Evolutionary conservation across 2,113 vertebrate species (phyloP).

Genomic region (Candoia aspera): DNA sequence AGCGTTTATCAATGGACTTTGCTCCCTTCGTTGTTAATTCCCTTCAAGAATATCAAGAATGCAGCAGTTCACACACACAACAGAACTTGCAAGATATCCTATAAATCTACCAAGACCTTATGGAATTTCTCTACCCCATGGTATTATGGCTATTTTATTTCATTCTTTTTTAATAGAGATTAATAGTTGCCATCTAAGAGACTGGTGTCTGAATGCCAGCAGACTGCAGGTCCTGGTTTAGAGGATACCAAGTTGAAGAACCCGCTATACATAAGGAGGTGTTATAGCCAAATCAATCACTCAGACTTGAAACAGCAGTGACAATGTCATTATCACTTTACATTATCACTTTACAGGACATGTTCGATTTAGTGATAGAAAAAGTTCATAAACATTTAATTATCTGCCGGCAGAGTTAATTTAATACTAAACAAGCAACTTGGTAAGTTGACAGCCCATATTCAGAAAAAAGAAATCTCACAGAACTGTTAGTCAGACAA

Average conservation of each 20-base stretch:
- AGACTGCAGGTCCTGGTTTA: background rate
- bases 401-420: conserved; percentile 41
- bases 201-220: no score
- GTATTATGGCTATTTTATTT: background rate
- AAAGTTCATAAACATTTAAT: conserved; percentile 50
- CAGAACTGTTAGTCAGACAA: background rate
- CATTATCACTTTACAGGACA: conserved; percentile 15
- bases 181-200: background rate
- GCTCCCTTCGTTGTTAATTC: background rate
- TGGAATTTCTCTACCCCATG: background rate
- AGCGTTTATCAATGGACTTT: background rate
- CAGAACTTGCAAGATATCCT: background rate
- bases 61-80: background rate
- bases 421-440: background rate
- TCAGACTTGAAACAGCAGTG: background rate
- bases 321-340: background rate
- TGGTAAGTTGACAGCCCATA: background rate
- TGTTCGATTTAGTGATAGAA: conserved; percentile 38
- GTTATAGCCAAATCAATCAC: background rate
- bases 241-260: background rate
- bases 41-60: background rate
- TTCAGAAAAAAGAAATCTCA: background rate
- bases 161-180: background rate
- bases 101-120: background rate
- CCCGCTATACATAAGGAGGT: background rate